Evolutionary conservation across 2,113 vertebrate species (phyloP), one percentile per base, ranked within the genome.

Genomic region (Chrysemys picta): DNA sequence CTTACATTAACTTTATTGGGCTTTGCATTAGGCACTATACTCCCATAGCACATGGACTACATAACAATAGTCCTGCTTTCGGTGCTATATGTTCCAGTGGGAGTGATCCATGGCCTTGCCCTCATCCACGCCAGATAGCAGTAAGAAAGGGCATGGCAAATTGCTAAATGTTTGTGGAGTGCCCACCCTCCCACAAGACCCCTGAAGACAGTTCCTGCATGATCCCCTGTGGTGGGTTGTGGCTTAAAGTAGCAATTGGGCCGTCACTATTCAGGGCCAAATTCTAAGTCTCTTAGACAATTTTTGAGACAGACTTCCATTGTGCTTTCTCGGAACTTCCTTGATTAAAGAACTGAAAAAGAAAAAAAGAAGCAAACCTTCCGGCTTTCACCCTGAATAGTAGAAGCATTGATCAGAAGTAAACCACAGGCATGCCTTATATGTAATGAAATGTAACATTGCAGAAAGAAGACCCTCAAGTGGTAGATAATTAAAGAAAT

Each of bases 51-150:
- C 31, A 49, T 45, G 16, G 92, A 12, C n/a, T 82, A 17, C 89
- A 52, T 31, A 2, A 24, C 4, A 2, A 38, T 27, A 50, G 49
- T 14, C 0, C 0, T 81, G 22, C 54, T 79, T 47, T 79, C 25
- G 22, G 22, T 59, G 35, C 31, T 27, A 2, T 7, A 31, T 53
- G 85, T 47, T 56, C 72, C 31, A 0, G 0, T 53, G 80, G 69
- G 82, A 54, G 13, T 50, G 27, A 47, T 3, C 45, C 22, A 2
- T 4, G 27, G 80, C 65, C 22, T 56, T 83, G 50, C 1, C 1
- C 2, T 0, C 83, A 27, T 22, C 87, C 6, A 4, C 1, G 0
- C 24, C 78, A 80, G 16, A 78, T n/a, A 72, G 11, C 10, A 52
- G 78, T n/a, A 16, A 85, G 87, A 79, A 90, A 35, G 57, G 5